Evolutionary conservation across 2,888 invertebrate genomes (phyloP).

Genomic region (Listrodromus nycthemerus): DNA sequence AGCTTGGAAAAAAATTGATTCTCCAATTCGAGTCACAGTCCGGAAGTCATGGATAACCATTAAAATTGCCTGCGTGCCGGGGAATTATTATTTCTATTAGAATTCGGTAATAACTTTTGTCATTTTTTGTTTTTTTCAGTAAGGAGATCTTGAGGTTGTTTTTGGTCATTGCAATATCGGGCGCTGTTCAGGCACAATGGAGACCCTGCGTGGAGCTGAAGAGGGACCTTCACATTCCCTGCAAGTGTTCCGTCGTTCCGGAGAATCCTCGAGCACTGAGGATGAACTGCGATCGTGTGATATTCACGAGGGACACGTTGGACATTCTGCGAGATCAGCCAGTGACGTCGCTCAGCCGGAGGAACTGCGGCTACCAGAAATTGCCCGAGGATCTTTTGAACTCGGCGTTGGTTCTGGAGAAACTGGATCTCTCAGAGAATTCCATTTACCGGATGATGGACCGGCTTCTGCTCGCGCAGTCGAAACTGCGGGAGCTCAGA

Average conservation of each 20-base stretch:
- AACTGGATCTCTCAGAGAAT: constrained; percentile 93
- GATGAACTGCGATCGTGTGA: constrained; percentile 93
- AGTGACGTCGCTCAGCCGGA: constrained; percentile 92
- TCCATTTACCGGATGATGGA: constrained; percentile 92
- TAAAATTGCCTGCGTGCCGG: too few species aligned
- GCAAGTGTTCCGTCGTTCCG: constrained; percentile 85
- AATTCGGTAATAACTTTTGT: too few species aligned
- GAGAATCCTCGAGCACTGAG: constrained; percentile 86
- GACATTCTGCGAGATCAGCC: constrained; percentile 92
- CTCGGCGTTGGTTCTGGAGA: constrained; percentile 89
- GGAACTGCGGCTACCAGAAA: constrained; percentile 92
- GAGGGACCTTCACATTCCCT: constrained; percentile 91
- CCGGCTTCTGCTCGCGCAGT: constrained; percentile 88
- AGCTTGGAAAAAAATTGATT: too few species aligned
- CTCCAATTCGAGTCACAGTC: too few species aligned
- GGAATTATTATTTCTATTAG: not conserved
- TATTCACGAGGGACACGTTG: constrained; percentile 92
- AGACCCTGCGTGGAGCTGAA: constrained; percentile 92
- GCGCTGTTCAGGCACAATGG: constrained; percentile 84
- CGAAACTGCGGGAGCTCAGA: constrained; percentile 89
- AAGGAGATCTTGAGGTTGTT: constrained; percentile 38
- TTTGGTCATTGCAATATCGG: constrained; percentile 67
- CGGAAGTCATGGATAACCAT: too few species aligned
- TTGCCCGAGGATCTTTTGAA: constrained; percentile 86
- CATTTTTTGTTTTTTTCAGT: constrained; percentile 47